A percentile compares a stretch with the other conserved stretches of the same genome.
Evolutionary conservation across 2,797 vertebrate species (phyloP).

Genomic region (Neopelma chrysocephalum): DNA sequence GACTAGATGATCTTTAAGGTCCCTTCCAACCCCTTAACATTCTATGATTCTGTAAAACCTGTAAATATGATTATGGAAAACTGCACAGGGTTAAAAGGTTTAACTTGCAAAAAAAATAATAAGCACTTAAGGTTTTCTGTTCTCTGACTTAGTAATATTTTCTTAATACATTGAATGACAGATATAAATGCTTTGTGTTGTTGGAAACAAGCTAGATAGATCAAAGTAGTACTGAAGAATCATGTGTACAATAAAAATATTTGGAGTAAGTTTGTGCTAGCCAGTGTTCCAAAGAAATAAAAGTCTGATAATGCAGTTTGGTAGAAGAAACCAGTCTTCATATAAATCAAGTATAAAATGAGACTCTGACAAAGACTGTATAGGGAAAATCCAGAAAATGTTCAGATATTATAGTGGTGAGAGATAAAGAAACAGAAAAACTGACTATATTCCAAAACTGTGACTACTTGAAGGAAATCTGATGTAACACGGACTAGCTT

Average conservation of each 20-base stretch:
- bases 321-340: not conserved
- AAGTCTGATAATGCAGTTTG: not conserved
- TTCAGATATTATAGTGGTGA: not conserved
- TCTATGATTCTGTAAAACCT: not conserved
- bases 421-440: not conserved
- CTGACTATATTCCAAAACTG: not conserved
- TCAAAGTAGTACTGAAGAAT: not conserved
- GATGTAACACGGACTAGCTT: not conserved
- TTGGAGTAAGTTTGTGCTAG: not conserved
- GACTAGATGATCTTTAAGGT: not conserved
- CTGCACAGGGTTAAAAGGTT: not conserved
- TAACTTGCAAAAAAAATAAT: not conserved
- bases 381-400: not conserved
- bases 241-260: not conserved
- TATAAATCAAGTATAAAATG: not conserved
- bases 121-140: not conserved
- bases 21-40: not conserved
- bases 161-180: not conserved
- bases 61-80: not conserved
- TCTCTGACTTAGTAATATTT: not conserved
- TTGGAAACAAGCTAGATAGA: not conserved
- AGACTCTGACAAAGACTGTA: not conserved
- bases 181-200: not conserved
- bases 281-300: not conserved
- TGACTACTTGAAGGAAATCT: not conserved